phyloP scores from a whole-genome alignment of 2,888 invertebrate genomes.

The Pterostichus madidus region DNA sequence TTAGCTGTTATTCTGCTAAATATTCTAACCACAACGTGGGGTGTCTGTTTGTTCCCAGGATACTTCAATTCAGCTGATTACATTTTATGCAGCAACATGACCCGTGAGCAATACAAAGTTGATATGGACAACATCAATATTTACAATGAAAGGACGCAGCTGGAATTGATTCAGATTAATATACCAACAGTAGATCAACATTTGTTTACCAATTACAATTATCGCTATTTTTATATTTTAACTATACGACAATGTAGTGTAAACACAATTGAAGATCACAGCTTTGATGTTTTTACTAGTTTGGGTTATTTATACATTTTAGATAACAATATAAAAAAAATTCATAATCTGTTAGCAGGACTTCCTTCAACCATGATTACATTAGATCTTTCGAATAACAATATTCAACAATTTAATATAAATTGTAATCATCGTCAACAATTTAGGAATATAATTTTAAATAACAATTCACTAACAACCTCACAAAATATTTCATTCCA shows the following conservation, averaged over 20 bases:
- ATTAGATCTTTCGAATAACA: background rate
- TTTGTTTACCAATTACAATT: background rate
- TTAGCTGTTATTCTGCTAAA: too few species aligned
- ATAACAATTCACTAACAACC: background rate
- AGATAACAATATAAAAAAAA: slow-evolving; percentile 8
- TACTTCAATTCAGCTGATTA: too few species aligned
- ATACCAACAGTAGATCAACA: background rate
- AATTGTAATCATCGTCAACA: background rate
- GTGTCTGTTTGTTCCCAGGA: too few species aligned
- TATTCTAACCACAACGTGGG: too few species aligned
- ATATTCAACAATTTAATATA: slow-evolving; percentile 29
- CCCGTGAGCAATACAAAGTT: background rate
- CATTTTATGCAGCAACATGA: background rate
- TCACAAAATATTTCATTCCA: background rate
- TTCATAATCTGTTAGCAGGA: background rate
- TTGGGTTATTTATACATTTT: slow-evolving; percentile 6
- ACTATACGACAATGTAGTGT: slow-evolving; percentile 20
- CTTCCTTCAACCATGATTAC: background rate
- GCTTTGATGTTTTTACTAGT: background rate
- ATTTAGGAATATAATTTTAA: background rate
- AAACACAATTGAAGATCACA: background rate
- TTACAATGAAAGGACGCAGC: too few species aligned
- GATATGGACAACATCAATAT: background rate
- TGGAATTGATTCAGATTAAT: slow-evolving; percentile 2
- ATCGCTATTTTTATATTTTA: background rate